Evolutionary conservation across 2,888 invertebrate species (phyloP), one percentile per base, ranked within the genome.

Genomic region (Drosophila dives): DNA sequence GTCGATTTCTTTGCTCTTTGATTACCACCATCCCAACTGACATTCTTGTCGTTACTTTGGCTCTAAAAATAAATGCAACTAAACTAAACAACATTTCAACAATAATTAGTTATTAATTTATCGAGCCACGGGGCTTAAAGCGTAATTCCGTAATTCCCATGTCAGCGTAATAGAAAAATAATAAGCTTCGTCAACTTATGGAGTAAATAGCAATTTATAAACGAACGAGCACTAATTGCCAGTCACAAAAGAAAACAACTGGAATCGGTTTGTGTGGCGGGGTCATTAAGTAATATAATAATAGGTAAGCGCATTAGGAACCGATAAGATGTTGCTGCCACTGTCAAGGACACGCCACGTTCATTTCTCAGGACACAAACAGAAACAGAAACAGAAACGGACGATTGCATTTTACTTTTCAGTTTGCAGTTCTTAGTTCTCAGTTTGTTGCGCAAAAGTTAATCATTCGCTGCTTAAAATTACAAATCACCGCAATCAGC

Each of bases 381-480:
- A 42, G 45, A 49, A 51, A 36, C 42, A 34, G 23, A 53, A 17
- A 50, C 7, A 63, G 23, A 45, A 20, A 38, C 34, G 15, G 36
- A 49, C 32, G 42, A n/a, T 12, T 48, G 63, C 56, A 26, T 53
- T 49, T 17, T 34, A 50, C 40, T 32, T 42, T 62, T 38, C 48
- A 61, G 29, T 64, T 69, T 34, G 32, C 60, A 61, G 55, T 38
- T 55, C 38, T 48, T 38, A 63, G 64, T 32, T 50, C 61, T 48
- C 17, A 54, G 66, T 54, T 65, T 54, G 42, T 29, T 49, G 64
- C 58, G 69, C 61, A 69, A 81, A 83, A 86, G 89, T 86, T 89
- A 86, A 89, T 86, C 86, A 84, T 84, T 83, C 81, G 85, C 85
- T 79, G 79, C 81, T 86, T 89, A 81, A 89, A 77, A 86, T 83